Evolutionary conservation across 2,888 invertebrate genomes (phyloP).

Genomic region (Drosophila nigricruria): DNA sequence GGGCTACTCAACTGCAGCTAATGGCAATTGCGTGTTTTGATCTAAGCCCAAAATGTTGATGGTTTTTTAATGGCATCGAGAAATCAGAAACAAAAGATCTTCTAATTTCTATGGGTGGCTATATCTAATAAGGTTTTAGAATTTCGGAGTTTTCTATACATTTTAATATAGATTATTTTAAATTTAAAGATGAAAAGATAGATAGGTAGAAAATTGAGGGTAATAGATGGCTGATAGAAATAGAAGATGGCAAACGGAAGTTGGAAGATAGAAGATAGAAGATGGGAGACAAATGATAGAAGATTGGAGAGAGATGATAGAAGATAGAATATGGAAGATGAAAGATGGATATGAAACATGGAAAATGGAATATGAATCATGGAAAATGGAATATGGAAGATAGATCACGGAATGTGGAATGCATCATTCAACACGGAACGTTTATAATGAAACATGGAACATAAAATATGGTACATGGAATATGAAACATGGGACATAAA

Average conservation of each 20-base stretch:
- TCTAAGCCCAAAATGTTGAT: conserved; percentile 30
- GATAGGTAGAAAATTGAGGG: background rate
- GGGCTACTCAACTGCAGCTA: conserved; percentile 33
- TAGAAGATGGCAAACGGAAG: background rate
- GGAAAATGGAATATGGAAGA: background rate
- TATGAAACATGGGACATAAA: background rate
- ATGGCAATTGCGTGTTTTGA: conserved; percentile 66
- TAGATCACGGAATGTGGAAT: too few relatives aligned
- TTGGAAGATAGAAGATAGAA: background rate
- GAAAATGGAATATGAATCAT: background rate
- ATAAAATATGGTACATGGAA: background rate
- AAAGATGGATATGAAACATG: background rate
- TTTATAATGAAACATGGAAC: too few relatives aligned
- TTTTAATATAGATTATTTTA: background rate
- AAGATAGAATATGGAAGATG: background rate
- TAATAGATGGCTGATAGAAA: background rate
- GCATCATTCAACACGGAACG: too few relatives aligned
- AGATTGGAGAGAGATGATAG: background rate
- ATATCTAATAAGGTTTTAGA: background rate
- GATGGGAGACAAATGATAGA: background rate
- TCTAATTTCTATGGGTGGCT: conserved; percentile 8
- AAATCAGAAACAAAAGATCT: conserved; percentile 27
- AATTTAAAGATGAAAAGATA: background rate
- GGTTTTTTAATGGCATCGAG: conserved; percentile 43
- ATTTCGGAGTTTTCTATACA: background rate